Percentiles rank a stretch among this genome's conserved stretches.
Conservation (phyloP, 2,888 invertebrate genomes). For the Macrostomum cliftonense region DNA sequence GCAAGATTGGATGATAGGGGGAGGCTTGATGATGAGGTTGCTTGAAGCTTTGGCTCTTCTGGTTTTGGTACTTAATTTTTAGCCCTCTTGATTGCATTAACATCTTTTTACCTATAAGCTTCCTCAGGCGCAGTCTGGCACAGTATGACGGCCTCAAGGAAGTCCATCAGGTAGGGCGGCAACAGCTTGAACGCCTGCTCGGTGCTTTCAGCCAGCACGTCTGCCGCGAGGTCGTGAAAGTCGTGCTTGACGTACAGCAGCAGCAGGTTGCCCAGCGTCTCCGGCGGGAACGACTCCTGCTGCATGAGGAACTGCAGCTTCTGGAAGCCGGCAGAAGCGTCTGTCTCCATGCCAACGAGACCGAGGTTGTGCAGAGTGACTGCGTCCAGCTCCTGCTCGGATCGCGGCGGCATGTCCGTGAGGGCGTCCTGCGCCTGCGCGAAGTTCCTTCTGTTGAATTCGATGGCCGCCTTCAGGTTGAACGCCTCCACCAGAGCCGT, state of each 20-base stretch:
- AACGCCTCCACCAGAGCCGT: conserved; percentile 92
- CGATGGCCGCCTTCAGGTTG: conserved; percentile 91
- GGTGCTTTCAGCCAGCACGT: conserved; percentile 86
- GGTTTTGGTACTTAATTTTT: no score
- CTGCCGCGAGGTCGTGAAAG: conserved; percentile 88
- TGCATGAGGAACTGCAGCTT: conserved; percentile 78
- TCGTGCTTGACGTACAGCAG: conserved; percentile 88
- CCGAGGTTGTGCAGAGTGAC: conserved; percentile 93
- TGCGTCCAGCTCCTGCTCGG: conserved; percentile 88
- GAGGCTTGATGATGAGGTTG: no score
- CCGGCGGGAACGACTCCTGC: conserved; percentile 85
- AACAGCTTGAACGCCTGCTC: conserved; percentile 84
- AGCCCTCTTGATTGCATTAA: no score
- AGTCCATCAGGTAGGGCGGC: conserved; percentile 73
- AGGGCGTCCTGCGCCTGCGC: conserved; percentile 44
- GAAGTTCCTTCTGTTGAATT: conserved; percentile 67
- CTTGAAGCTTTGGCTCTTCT: no score
- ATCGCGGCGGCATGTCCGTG: conserved; percentile 49
- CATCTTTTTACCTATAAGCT: conserved; percentile 40
- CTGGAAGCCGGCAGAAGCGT: conserved; percentile 78
- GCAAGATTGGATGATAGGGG: conserved; percentile 11
- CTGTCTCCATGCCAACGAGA: conserved; percentile 64
- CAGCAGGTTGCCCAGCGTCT: conserved; percentile 85
- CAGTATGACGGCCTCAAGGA: conserved; percentile 83
- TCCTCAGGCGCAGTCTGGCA: conserved; percentile 89